phyloP scores from a whole-genome alignment of 2,888 invertebrate species.

The Dilophus febrilis region DNA sequence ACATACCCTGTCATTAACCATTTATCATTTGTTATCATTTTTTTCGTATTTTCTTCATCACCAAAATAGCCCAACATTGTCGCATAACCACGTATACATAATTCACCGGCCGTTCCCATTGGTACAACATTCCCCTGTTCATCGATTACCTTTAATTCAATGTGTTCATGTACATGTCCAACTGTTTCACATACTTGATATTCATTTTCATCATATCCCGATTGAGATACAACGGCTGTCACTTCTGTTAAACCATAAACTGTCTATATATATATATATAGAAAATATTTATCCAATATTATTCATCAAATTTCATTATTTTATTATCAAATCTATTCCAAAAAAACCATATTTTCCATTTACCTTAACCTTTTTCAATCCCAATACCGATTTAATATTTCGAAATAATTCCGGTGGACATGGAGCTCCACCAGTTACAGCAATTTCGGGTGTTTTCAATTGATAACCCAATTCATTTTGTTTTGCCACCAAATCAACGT shows the following conservation, averaged over 20 bases:
- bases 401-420: constrained; percentile 43
- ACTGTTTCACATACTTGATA: constrained; percentile 33
- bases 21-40: constrained; percentile 41
- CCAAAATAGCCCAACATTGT: constrained; percentile 60
- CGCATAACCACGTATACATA: constrained; percentile 50
- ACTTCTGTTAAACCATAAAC: constrained; percentile 44
- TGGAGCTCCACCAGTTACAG: constrained; percentile 55
- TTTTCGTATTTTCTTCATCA: constrained; percentile 50
- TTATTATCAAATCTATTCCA: no score
- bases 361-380: constrained; percentile 33
- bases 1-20: constrained; percentile 62
- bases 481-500: constrained; percentile 49
- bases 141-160: constrained; percentile 43
- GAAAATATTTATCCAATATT: no score
- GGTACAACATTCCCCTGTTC: constrained; percentile 41
- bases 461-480: constrained; percentile 31
- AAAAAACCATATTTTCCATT: constrained; percentile 6
- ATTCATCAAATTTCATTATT: no score
- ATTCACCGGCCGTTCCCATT: constrained; percentile 50
- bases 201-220: constrained; percentile 30
- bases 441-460: constrained; percentile 33
- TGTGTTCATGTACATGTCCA: constrained; percentile 36
- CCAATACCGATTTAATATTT: constrained; percentile 33
- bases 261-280: no score
- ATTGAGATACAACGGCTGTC: constrained; percentile 36